These are phyloP conservation scores for Diadophis punctatus DNA, from an alignment of 2,113 vertebrate species.

Conservation along the genomic window DNA sequence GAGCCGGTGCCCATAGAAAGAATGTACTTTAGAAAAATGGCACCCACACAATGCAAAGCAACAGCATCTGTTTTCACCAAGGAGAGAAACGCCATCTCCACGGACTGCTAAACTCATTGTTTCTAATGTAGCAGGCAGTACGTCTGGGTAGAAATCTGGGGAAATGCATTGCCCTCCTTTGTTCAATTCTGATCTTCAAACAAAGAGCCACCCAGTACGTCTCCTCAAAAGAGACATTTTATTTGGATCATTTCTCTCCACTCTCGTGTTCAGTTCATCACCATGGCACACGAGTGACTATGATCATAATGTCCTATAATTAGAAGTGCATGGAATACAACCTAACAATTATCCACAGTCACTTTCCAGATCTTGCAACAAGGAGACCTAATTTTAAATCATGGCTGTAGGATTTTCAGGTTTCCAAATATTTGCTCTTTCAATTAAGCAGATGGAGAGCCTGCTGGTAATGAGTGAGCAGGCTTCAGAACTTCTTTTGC, in stretches of 20 bases:
- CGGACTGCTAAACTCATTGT: background rate
- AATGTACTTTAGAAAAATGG: background rate
- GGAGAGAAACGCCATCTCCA: background rate
- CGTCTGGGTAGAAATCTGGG: background rate
- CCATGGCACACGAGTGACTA: constrained; percentile 52
- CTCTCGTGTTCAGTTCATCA: constrained; percentile 51
- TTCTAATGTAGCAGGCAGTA: constrained; percentile 8
- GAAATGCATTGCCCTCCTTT: background rate
- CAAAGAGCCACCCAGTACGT: constrained; percentile 45
- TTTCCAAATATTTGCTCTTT: constrained; percentile 72
- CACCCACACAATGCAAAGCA: background rate
- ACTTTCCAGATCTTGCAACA: constrained; percentile 65
- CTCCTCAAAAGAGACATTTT: constrained; percentile 50
- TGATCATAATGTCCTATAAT: constrained; percentile 65
- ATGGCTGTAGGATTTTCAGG: constrained; percentile 53
- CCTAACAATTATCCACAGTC: constrained; percentile 65
- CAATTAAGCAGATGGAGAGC: constrained; percentile 74
- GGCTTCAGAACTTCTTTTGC: constrained; percentile 67
- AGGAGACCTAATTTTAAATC: constrained; percentile 59
- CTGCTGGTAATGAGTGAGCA: constrained; percentile 66
- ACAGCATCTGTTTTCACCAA: background rate
- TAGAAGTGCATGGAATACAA: constrained; percentile 62
- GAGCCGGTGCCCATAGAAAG: background rate
- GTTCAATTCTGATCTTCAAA: constrained; percentile 43
- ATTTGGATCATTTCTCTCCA: constrained; percentile 61